These are phyloP conservation scores for Cyaniris semiargus DNA, from an alignment of 2,888 invertebrate genomes.

Conservation along the genomic window DNA sequence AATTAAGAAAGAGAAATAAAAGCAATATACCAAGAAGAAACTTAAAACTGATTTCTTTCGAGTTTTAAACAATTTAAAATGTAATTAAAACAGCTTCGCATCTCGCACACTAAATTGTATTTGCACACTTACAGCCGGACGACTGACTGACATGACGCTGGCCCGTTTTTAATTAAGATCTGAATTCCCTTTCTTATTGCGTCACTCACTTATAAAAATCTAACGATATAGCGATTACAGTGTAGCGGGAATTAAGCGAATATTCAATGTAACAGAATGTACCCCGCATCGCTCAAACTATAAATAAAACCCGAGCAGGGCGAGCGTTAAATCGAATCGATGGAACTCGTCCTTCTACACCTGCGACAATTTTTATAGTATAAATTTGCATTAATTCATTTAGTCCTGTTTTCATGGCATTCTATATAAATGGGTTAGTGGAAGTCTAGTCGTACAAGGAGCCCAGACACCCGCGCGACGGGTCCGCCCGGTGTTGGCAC, in stretches of 20 bases:
- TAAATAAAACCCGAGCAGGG: constrained; percentile 75
- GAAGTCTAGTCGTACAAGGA: constrained; percentile 73
- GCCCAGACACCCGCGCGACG: constrained; percentile 33
- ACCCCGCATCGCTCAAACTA: constrained; percentile 54
- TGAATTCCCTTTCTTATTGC: not conserved
- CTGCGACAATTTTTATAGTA: constrained; percentile 81
- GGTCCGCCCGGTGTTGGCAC: constrained; percentile 1
- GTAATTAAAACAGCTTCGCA: not conserved
- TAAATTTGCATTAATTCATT: constrained; percentile 81
- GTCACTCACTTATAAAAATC: not conserved
- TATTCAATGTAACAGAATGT: constrained; percentile 11
- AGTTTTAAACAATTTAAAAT: not conserved
- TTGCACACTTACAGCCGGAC: not conserved
- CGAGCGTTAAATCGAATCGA: constrained; percentile 77
- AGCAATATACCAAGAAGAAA: not conserved
- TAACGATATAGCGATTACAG: not conserved
- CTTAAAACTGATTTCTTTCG: not conserved
- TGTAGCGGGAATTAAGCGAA: not conserved
- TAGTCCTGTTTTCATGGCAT: constrained; percentile 75
- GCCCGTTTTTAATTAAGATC: not conserved
- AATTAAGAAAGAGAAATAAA: not conserved
- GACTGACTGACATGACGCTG: not conserved
- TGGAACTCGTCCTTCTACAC: constrained; percentile 76
- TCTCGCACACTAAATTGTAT: not conserved
- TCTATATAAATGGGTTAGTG: constrained; percentile 77